Conservation (phyloP, 1,140 invertebrate genomes). For the Trypoxylus dichotomus region DNA sequence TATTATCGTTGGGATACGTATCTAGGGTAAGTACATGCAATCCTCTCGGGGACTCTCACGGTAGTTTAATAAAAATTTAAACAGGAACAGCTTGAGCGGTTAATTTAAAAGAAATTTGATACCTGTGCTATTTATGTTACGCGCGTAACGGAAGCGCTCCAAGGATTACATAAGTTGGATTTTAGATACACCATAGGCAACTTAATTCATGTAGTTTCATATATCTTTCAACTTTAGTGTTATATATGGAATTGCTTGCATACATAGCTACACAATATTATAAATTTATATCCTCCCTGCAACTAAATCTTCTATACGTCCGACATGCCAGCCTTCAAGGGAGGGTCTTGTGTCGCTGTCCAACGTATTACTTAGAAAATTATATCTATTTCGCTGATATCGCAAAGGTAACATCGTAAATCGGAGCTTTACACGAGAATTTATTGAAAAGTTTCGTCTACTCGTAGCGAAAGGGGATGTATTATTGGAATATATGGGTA, state of each 20-base stretch:
- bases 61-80: no score
- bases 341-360: not conserved
- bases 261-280: not conserved
- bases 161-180: not conserved
- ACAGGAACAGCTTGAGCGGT: no score
- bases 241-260: not conserved
- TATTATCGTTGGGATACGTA: no score
- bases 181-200: not conserved
- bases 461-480: not conserved
- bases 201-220: not conserved
- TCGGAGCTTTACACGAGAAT: not conserved
- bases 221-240: not conserved
- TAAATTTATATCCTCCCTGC: not conserved
- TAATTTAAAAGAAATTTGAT: no score
- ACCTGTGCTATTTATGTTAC: no score
- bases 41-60: no score
- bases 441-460: not conserved
- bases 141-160: not conserved
- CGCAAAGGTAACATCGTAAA: not conserved
- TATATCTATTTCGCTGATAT: not conserved
- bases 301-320: not conserved
- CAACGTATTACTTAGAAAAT: not conserved
- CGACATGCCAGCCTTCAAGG: not conserved
- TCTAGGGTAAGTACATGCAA: no score
- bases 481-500: not conserved